Percentiles rank a stretch among this genome's conserved stretches.
phyloP scores from a whole-genome alignment of 2,797 vertebrate species.

The Diplodus sargus region DNA sequence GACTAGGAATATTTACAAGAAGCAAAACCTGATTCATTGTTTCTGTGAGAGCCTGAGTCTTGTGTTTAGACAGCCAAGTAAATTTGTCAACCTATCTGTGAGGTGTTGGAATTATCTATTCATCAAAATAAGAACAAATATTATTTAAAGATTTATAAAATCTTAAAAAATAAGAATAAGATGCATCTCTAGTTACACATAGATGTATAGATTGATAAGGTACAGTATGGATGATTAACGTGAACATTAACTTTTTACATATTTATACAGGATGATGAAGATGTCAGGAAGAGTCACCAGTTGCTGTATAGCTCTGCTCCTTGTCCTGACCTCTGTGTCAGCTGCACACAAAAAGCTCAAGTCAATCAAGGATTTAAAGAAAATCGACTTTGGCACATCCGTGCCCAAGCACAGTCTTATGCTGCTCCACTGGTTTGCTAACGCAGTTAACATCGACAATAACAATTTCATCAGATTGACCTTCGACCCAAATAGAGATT shows the following conservation, averaged over 20 bases:
- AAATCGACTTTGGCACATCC: conserved; percentile 49
- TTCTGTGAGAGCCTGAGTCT: too few relatives aligned
- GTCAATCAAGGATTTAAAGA: conserved; percentile 62
- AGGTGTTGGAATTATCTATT: too few relatives aligned
- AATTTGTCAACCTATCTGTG: too few relatives aligned
- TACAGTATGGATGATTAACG: background rate
- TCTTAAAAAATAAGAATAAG: too few relatives aligned
- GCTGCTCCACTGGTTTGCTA: conserved; percentile 79
- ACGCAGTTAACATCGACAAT: conserved; percentile 46
- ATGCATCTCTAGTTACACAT: too few relatives aligned
- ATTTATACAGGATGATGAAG: conserved; percentile 54
- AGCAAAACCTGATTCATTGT: too few relatives aligned
- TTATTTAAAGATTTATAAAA: too few relatives aligned
- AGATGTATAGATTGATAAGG: background rate
- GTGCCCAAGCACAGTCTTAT: conserved; percentile 69
- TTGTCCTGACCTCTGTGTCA: conserved; percentile 43
- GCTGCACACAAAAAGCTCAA: conserved; percentile 46
- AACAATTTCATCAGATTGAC: conserved; percentile 44
- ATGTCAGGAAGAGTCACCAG: conserved; percentile 1
- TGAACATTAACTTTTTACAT: background rate
- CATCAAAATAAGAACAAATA: too few relatives aligned
- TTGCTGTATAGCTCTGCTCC: conserved; percentile 43
- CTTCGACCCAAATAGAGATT: conserved; percentile 68
- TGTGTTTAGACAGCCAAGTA: too few relatives aligned
- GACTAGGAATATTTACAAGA: too few relatives aligned